Conservation (phyloP, 2,113 vertebrate genomes). For the Misgurnus mizolepis region DNA sequence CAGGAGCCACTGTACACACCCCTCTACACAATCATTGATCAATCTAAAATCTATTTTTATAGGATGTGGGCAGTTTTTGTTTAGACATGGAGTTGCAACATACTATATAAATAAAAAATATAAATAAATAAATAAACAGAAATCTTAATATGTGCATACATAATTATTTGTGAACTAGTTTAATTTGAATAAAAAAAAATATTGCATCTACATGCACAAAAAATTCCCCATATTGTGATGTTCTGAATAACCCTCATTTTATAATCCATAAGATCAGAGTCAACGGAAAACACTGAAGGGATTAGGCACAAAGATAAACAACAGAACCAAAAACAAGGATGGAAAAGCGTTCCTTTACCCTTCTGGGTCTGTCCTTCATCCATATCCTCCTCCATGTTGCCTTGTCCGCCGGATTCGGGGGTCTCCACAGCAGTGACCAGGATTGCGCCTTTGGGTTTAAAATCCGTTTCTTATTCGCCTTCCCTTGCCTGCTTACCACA, state of each 20-base stretch:
- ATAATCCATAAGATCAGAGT: slow-evolving; percentile 44
- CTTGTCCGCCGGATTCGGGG: slow-evolving; percentile 72
- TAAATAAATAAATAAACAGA: no score
- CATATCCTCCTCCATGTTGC: slow-evolving; percentile 97
- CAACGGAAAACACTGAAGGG: slow-evolving; percentile 21
- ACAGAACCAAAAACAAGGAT: slow-evolving; percentile 40
- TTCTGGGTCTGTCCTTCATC: slow-evolving; percentile 98
- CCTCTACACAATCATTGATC: slow-evolving; percentile 41
- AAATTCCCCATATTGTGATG: neutral
- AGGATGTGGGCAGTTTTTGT: no score
- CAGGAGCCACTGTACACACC: slow-evolving; percentile 46
- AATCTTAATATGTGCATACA: neutral
- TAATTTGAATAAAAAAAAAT: no score
- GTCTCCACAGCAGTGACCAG: slow-evolving; percentile 76
- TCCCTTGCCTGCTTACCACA: slow-evolving; percentile 69
- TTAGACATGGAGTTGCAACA: neutral
- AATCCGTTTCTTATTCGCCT: slow-evolving; percentile 66
- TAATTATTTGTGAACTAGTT: no score
- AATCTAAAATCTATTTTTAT: no score
- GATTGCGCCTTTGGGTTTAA: slow-evolving; percentile 70
- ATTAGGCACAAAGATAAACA: slow-evolving; percentile 52
- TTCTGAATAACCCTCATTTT: slow-evolving; percentile 1
- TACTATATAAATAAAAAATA: no score
- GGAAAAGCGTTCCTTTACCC: slow-evolving; percentile 78
- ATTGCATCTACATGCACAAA: neutral